Evolutionary conservation across 2,888 invertebrate genomes (phyloP), one percentile per base, ranked within the genome.

Genomic region (Yponomeuta cagnagella): DNA sequence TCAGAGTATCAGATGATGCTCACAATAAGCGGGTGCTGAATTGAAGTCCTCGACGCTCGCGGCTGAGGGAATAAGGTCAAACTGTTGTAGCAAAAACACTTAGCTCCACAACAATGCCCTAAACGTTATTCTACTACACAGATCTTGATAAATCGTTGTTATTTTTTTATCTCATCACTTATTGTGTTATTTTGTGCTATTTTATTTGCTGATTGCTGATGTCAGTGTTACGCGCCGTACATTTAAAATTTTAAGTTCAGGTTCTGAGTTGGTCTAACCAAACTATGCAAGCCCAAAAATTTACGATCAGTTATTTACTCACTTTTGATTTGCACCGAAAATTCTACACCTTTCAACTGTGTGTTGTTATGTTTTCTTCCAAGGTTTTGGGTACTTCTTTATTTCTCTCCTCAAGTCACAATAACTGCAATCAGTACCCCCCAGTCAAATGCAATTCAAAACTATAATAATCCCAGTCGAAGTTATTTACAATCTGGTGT

Each of bases 41-140:
- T 15, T 58, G 15, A 12, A 58, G 52, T 15, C 52, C 15, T 58
- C 52, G 15, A 58, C 15, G 15, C 15, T 58, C 52, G 52, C 15
- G 4, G 52, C 52, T 15, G 52, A 58, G 52, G 12, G 52, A 58
- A 10, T 12, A 52, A 58, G 52, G 76, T 76, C 71, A 73, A 75
- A 81, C 86, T 90, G 91, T 91, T 91, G 91, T 91, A 91, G 91
- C 88, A 92, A 91, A 90, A 91, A 91, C 89, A 76, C 15, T 15
- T 92, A 91, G 91, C 90, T 84, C 90, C 90, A 88, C 84, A 82
- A 79, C 52, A 74, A 77, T 75, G 72, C 75, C 71, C 69, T 68
- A 69, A 68, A 77, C 74, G 73, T 79, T 74, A 80, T 80, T 78
- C 79, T 78, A 77, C 78, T 79, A 75, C 76, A 79, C 63, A 43